Conservation (phyloP, 2,797 vertebrate genomes). For the Ceryle rudis region DNA sequence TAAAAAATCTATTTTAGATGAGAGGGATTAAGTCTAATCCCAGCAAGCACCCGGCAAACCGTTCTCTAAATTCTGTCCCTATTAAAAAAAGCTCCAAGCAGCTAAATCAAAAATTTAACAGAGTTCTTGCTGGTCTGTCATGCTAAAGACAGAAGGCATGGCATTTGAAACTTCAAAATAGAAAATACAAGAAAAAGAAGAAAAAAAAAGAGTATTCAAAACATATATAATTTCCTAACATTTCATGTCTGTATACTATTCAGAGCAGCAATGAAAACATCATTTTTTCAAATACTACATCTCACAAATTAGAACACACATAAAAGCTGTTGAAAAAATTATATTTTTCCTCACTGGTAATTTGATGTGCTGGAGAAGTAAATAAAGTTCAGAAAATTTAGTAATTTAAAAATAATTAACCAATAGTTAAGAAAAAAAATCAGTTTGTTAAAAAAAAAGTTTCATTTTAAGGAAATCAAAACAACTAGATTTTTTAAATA, state of each 20-base stretch:
- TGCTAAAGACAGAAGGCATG: neutral
- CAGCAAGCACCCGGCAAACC: slow-evolving; percentile 19
- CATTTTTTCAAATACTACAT: neutral
- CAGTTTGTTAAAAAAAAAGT: neutral
- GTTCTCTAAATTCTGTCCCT: slow-evolving; percentile 9
- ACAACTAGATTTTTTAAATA: neutral
- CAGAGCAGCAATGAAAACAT: neutral
- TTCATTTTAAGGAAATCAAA: neutral
- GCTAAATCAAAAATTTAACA: slow-evolving; percentile 27
- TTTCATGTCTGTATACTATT: neutral
- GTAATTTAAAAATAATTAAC: neutral
- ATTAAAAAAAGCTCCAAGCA: slow-evolving; percentile 42
- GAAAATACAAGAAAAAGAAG: neutral
- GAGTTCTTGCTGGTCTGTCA: neutral
- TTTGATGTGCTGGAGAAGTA: neutral
- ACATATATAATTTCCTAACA: neutral
- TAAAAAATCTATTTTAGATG: slow-evolving; percentile 54
- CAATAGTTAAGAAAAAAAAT: neutral
- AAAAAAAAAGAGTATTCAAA: neutral
- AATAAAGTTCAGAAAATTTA: neutral
- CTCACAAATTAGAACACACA: neutral
- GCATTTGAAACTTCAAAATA: neutral
- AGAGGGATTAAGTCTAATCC: slow-evolving; percentile 67
- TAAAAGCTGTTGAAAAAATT: neutral
- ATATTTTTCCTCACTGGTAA: neutral